Evolutionary conservation across 2,797 vertebrate genomes (phyloP).

Genomic region (Pogoniulus pusillus): DNA sequence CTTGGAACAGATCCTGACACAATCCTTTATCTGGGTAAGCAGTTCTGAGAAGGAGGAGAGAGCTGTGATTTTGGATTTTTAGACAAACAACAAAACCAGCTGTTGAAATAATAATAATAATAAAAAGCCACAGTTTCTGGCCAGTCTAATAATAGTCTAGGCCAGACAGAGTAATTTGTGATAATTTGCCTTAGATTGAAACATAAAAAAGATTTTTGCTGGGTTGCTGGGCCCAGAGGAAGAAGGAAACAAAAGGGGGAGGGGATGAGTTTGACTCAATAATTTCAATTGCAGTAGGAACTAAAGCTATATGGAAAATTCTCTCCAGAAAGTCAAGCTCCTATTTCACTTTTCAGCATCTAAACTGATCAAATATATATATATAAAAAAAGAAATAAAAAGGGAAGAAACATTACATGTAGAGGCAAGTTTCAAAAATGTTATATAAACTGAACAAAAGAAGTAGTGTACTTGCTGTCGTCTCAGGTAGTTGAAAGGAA

Average conservation of each 20-base stretch:
- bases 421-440: neutral
- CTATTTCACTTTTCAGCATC: neutral
- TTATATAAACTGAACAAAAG: neutral
- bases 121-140: constrained; percentile 22
- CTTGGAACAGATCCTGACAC: neutral
- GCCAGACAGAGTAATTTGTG: neutral
- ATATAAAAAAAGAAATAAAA: neutral
- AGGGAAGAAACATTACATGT: neutral
- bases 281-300: neutral
- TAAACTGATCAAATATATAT: neutral
- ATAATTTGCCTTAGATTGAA: constrained; percentile 39
- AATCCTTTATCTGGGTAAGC: neutral
- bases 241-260: neutral
- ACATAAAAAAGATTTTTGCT: neutral
- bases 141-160: constrained; percentile 42
- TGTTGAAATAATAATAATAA: constrained; percentile 47
- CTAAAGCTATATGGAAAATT: neutral
- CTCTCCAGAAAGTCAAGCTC: neutral
- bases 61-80: neutral
- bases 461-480: neutral
- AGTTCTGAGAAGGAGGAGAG: neutral
- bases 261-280: neutral
- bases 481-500: neutral
- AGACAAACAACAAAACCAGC: constrained; percentile 37
- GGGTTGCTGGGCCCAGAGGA: neutral